Percentiles rank a stretch among this genome's conserved stretches.
Conservation (phyloP, 2,888 invertebrate genomes). For the Pheosia tremula region DNA sequence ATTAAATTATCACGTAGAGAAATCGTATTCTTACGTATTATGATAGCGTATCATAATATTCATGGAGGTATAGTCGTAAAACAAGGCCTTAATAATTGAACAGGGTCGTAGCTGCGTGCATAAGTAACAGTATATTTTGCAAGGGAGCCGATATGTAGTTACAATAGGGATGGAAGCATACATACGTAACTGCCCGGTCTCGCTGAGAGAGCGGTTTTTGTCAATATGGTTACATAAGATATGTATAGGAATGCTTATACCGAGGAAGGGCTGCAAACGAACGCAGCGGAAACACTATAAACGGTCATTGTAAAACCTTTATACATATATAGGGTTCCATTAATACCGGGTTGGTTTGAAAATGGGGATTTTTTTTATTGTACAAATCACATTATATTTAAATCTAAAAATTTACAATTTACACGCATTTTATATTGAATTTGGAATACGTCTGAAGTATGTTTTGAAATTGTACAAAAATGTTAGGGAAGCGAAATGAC, state of each 20-base stretch:
- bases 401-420: too few relatives aligned
- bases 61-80: conserved; percentile 14
- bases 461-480: too few relatives aligned
- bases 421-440: too few relatives aligned
- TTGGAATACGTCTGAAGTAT: too few relatives aligned
- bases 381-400: too few relatives aligned
- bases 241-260: conserved; percentile 34
- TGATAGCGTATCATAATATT: conserved; percentile 8
- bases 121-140: conserved; percentile 20
- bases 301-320: conserved; percentile 30
- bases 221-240: conserved; percentile 33
- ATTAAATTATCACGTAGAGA: background rate
- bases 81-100: conserved; percentile 14
- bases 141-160: conserved; percentile 21
- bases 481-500: too few relatives aligned
- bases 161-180: conserved; percentile 24
- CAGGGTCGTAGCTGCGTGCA: conserved; percentile 5
- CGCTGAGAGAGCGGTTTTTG: conserved; percentile 24
- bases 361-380: background rate
- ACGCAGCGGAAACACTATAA: conserved; percentile 24
- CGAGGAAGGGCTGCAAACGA: conserved; percentile 24
- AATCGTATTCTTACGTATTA: background rate
- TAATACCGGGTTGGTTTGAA: conserved; percentile 9
- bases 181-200: conserved; percentile 25
- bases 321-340: conserved; percentile 27